Percentiles rank a stretch among this genome's conserved stretches.
These are phyloP conservation scores for Phenganax marumi DNA, from an alignment of 92 coral and sea anemone genomes.

Conservation along the genomic window DNA sequence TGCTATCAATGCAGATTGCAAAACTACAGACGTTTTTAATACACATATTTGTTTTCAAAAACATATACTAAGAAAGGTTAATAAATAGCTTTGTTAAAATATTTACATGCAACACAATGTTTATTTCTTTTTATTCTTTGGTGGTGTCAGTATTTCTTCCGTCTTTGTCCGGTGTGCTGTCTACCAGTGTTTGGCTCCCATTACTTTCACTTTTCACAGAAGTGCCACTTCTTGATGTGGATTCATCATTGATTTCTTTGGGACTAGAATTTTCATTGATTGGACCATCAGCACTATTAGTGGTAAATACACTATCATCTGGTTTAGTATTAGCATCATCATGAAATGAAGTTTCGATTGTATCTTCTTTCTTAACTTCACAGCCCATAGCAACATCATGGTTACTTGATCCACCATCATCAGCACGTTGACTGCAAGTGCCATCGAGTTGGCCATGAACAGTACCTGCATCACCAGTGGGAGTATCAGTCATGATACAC, in stretches of 20 bases:
- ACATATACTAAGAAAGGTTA: constrained; percentile 1
- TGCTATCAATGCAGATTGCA: neutral
- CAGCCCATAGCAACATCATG: neutral
- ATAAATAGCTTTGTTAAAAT: neutral
- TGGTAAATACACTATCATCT: neutral
- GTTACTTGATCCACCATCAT: neutral
- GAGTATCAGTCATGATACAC: constrained; percentile 52
- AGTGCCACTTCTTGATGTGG: neutral
- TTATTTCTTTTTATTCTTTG: neutral
- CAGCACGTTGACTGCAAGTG: neutral
- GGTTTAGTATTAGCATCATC: neutral
- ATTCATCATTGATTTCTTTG: no score
- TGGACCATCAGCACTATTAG: neutral
- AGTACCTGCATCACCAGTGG: constrained; percentile 50
- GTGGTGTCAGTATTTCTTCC: neutral
- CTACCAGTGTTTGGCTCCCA: neutral
- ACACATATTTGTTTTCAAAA: neutral
- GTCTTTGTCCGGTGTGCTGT: neutral
- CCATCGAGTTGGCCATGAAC: constrained; percentile 17
- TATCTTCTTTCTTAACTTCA: neutral
- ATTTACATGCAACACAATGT: neutral
- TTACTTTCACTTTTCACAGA: neutral
- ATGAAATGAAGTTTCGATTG: neutral
- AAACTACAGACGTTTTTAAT: neutral
- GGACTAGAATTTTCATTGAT: no score